Evolutionary conservation across 2,797 vertebrate species (phyloP), one percentile per base, ranked within the genome.

Genomic region (Meriones psammophilus): DNA sequence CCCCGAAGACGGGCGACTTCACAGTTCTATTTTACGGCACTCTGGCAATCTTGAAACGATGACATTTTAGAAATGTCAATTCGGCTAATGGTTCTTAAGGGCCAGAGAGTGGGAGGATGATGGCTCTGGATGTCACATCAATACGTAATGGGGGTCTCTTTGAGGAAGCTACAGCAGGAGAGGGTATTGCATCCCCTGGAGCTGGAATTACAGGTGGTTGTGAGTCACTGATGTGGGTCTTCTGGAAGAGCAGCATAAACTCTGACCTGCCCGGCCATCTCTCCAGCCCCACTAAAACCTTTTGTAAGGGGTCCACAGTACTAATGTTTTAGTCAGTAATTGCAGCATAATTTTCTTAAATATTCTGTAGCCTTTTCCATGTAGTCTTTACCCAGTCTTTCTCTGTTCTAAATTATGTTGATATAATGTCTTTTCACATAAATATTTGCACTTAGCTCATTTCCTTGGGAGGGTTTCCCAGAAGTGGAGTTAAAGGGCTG

Each of bases 51-150:
- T 88, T 42, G n/a, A 88, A 73, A 58, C 85, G 58, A 36, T 58
- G n/a, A 73, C 24, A 73, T 88, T 73, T 73, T 73, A 88, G n/a
- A 88, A 88, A 73, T 73, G 68, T 73, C 68, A 88, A 13, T 58
- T 88, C 58, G 68, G 54, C 73, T 30, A 58, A 50, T 7, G 14
- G 33, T 30, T 88, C 50, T 39, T 24, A 28, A 2, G 8, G 68
- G 24, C 85, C 58, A 30, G 50, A 88, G 85, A 73, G 54, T 28
- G n/a, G 8, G 68, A 73, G 5, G 8, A n/a, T 5, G 4, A 54
- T 58, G 85, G 24, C 54, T 71, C 33, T 69, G 33, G 60, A 69
- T 24, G 66, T 73, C 50, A 88, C n/a, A 73, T 54, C 30, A 36
- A 69, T n/a, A 86, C 8, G n/a, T 13, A 36, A 86, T 42, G 26